These are phyloP conservation scores for Falcaria lacertinaria DNA, from an alignment of 2,888 invertebrate species.

Conservation along the genomic window DNA sequence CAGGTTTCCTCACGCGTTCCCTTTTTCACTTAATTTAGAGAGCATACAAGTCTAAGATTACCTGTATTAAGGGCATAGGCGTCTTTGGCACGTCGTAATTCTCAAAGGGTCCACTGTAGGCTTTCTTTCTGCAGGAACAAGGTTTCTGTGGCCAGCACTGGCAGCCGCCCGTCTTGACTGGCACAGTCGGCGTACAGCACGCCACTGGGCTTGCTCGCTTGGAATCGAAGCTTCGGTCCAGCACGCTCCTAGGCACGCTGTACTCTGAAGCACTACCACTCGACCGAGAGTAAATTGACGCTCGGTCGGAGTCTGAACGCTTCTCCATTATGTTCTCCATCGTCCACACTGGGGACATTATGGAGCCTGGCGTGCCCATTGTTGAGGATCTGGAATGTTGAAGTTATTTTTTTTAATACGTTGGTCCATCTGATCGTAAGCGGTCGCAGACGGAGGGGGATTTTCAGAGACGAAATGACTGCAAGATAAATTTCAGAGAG, in stretches of 20 bases:
- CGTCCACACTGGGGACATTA: conserved; percentile 79
- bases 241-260: conserved; percentile 74
- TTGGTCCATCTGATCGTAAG: not conserved
- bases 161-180: conserved; percentile 72
- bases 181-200: conserved; percentile 79
- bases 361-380: conserved; percentile 70
- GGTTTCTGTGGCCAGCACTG: conserved; percentile 69
- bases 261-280: conserved; percentile 84
- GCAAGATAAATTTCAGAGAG: too few relatives aligned
- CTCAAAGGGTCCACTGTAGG: conserved; percentile 82
- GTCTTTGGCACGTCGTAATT: conserved; percentile 90
- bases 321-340: conserved; percentile 76
- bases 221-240: conserved; percentile 75
- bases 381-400: conserved; percentile 77
- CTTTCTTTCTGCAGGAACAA: conserved; percentile 62
- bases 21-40: too few relatives aligned
- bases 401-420: not conserved
- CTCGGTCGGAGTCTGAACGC: conserved; percentile 78
- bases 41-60: conserved; percentile 24
- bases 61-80: conserved; percentile 77
- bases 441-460: too few relatives aligned
- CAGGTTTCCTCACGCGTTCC: too few relatives aligned
- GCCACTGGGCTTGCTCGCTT: conserved; percentile 62
- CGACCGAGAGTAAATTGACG: conserved; percentile 83
- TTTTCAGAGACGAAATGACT: too few relatives aligned